These are phyloP conservation scores for Rutilus rutilus DNA, from an alignment of 2,113 vertebrate genomes.

Conservation along the genomic window DNA sequence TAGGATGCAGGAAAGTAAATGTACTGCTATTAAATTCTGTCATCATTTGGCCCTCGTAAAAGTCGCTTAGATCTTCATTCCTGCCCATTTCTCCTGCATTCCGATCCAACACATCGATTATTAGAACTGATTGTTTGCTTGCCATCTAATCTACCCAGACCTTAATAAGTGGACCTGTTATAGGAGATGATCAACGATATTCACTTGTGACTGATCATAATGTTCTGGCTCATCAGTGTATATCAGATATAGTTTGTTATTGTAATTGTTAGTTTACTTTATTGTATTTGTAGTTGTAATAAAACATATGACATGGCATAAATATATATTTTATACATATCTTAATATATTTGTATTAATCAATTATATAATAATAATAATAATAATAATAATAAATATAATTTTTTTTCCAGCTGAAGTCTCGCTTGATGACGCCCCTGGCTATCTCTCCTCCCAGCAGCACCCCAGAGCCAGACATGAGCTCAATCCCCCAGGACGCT, in stretches of 20 bases:
- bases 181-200: too few relatives aligned
- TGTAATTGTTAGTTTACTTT: not conserved
- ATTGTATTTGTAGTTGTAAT: not conserved
- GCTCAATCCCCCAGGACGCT: conserved; percentile 73
- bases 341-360: not conserved
- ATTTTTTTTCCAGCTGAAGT: conserved; percentile 85
- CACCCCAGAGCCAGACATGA: conserved; percentile 90
- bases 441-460: conserved; percentile 87
- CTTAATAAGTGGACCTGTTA: too few relatives aligned
- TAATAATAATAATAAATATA: not conserved
- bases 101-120: too few relatives aligned
- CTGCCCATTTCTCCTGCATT: too few relatives aligned
- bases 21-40: too few relatives aligned
- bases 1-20: too few relatives aligned
- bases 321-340: not conserved
- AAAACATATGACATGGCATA: not conserved
- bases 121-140: too few relatives aligned
- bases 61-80: too few relatives aligned
- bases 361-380: not conserved
- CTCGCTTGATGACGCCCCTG: conserved; percentile 87
- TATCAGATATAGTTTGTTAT: not conserved
- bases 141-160: too few relatives aligned
- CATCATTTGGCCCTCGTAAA: too few relatives aligned
- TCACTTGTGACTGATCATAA: too few relatives aligned
- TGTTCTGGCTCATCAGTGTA: too few relatives aligned